A percentile compares a stretch with the other conserved stretches of the same genome.
phyloP scores from a whole-genome alignment of 2,113 vertebrate genomes.

The Nymphicus hollandicus region DNA sequence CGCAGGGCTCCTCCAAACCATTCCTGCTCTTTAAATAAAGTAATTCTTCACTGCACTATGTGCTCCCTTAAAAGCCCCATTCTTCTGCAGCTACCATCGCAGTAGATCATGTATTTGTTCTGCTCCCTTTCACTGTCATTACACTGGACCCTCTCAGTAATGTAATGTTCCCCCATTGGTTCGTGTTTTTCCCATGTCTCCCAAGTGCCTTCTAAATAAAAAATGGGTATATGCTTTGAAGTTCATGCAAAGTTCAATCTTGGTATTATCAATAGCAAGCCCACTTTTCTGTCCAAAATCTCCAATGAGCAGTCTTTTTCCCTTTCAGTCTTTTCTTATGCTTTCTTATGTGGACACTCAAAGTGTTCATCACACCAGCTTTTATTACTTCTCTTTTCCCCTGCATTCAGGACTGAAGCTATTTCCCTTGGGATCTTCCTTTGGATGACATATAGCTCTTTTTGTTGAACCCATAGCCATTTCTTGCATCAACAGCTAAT shows the following conservation, averaged over 20 bases:
- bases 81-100: background rate
- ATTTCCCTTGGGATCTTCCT: constrained; percentile 1
- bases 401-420: background rate
- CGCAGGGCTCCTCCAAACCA: background rate
- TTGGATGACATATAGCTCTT: background rate
- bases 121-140: background rate
- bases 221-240: background rate
- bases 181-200: background rate
- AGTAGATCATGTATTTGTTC: background rate
- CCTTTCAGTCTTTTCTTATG: background rate
- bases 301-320: background rate
- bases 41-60: background rate
- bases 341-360: background rate
- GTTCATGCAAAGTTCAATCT: background rate
- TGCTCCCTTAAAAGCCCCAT: background rate
- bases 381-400: background rate
- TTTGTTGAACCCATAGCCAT: background rate
- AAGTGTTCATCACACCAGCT: background rate
- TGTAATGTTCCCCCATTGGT: background rate
- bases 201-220: background rate
- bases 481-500: constrained; percentile 9
- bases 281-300: background rate
- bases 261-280: background rate
- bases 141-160: background rate
- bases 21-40: background rate